Base-by-base conservation (phyloP, 2,888 invertebrate species). In the Yponomeuta malinellus region DNA sequence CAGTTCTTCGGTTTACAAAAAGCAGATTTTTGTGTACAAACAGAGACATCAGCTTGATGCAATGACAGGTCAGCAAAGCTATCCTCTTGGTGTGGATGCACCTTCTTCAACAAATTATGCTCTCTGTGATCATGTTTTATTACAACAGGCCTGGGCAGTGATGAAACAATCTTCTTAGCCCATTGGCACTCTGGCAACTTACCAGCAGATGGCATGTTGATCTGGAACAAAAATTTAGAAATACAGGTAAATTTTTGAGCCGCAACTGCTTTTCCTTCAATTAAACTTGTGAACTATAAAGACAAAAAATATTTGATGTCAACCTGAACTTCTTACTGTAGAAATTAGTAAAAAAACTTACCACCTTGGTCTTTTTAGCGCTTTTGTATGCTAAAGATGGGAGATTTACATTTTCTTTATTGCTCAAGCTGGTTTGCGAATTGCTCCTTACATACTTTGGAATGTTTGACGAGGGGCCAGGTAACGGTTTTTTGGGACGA, bases 351-450 rank as follows among this genome's bases (percentile, higher is more conserved):
- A 48, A 23, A 23, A n/a, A 33, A 70, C 81, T 83, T 78, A 89
- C 89, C 80, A 89, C 78, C 83, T 79, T 79, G 23, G 84, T 87
- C 73, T 82, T 83, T 74, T 87, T 88, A 6, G 89, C 88, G 81
- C 80, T 84, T 73, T 80, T 83, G 76, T 89, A 88, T 65, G 87
- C 88, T 71, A 85, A 73, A 31, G 79, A 72, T 68, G 88, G 87
- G 63, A 89, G 75, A 70, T 75, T 76, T 1, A 84, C 43, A 78
- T 88, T 88, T 77, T 88, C 85, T 76, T 88, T 86, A 72, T 83
- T 81, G 59, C 71, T 73, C 52, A 72, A 67, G 74, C 81, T 83
- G 10, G 37, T 71, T 48, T 64, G 33, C 9, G 73, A 52, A 23
- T 72, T 10, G 72, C 70, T 77, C 72, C 81, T 86, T 1, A 80